Evolutionary conservation across 2,797 vertebrate species (phyloP), one percentile per base, ranked within the genome.

Genomic region (Stomatorhinus walkeri): DNA sequence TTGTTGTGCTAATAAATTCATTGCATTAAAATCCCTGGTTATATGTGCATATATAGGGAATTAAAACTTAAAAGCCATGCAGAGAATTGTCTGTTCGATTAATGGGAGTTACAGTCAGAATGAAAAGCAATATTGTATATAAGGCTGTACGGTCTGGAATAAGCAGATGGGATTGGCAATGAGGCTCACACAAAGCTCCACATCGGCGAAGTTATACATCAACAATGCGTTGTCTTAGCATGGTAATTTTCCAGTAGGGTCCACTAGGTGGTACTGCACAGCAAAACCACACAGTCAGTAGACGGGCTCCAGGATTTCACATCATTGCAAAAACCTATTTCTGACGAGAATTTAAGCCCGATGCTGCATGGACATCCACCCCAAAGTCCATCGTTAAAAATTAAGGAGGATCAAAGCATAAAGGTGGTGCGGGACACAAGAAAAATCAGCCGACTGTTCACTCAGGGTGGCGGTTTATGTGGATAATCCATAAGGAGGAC

Each of bases 41-140:
- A 92, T 91, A 90, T 91, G 90, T 94, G 92, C 94, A 92, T 91
- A 92, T 94, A 93, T 93, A 92, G 89, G 91, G 91, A 89, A 87
- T 51, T 92, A 86, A 92, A 86, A 94, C 90, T 92, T 91, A 95
- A 52, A 95, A 95, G 93, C 92, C 95, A 96, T 95, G 94, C 95
- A 95, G 92, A 94, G 76, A 86, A 40, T 90, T 48, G 28, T 86
- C 87, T 90, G 91, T 89, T 68, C 87, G 91, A 92, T 89, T 14
- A 88, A 91, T 81, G 91, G 90, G 19, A n/a, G 88, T 81, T 43
- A 89, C 91, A 76, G 91, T 92, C 90, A 93, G 93, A 95, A 90
- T 92, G 51, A 90, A 90, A 89, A 89, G 91, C 90, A 90, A 91
- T 46, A 81, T 92, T 91, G 90, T 83, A 3, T 2, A 90, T 91